A percentile compares a stretch with the other conserved stretches of the same genome.
phyloP scores from a whole-genome alignment of 2,113 vertebrate genomes.

The Cyanoderma ruficeps region DNA sequence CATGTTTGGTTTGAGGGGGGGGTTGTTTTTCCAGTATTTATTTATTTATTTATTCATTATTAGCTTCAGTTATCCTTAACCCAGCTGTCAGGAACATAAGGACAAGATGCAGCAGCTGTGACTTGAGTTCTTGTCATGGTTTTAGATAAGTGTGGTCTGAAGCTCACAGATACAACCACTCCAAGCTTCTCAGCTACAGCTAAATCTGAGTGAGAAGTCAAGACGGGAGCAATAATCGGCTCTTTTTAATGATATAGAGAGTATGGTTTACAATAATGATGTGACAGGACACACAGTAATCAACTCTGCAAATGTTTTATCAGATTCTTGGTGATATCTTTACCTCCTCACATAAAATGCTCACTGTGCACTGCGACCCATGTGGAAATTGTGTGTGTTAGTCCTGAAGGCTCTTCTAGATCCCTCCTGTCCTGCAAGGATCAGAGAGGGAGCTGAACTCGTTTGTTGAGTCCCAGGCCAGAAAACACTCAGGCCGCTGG shows the following conservation, averaged over 20 bases:
- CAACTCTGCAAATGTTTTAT: background rate
- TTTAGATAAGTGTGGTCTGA: background rate
- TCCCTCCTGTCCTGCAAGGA: background rate
- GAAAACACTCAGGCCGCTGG: fast-evolving
- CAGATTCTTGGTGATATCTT: background rate
- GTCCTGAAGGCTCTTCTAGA: background rate
- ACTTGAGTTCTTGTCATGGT: background rate
- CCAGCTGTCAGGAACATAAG: background rate
- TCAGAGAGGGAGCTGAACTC: background rate
- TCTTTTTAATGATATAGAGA: background rate
- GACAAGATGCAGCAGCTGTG: background rate
- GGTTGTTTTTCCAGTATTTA: background rate
- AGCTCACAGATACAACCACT: background rate
- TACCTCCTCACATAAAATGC: background rate
- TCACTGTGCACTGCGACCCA: background rate
- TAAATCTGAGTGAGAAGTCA: background rate
- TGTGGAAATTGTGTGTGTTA: background rate
- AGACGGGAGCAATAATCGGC: background rate
- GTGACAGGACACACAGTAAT: background rate
- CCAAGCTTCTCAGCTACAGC: background rate
- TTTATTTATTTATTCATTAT: background rate
- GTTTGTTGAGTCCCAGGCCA: background rate
- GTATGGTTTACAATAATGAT: background rate
- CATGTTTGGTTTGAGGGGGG: background rate
- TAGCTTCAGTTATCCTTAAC: background rate